Evolutionary conservation across 2,797 vertebrate genomes (phyloP), one percentile per base, ranked within the genome.

Genomic region (Eospalax fontanierii): DNA sequence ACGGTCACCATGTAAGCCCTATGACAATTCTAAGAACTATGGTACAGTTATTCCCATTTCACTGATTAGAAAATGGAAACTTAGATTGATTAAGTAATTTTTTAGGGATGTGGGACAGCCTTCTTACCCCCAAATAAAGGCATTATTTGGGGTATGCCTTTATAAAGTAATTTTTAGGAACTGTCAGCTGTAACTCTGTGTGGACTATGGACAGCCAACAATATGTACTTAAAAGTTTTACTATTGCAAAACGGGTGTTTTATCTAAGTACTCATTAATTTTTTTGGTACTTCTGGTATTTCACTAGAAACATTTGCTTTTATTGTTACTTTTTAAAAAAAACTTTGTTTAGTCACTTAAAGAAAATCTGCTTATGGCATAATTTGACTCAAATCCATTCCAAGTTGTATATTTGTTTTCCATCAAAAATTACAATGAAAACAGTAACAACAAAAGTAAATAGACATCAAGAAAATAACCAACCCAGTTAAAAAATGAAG

Each of bases 401-500:
- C 99, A 99, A 99, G 99, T 99, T 99, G 99, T 99, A 99, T 99
- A 99, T 99, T 99, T 99, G 99, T 99, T 99, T 99, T 99, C 99
- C 99, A 99, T 99, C 99, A 99, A 98, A 99, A 99, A 99, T 98
- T 99, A 99, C 99, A 99, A 99, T 99, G n/a, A n/a, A n/a, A n/a
- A n/a, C n/a, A n/a, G n/a, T n/a, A n/a, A n/a, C n/a, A n/a, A n/a
- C n/a, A n/a, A n/a, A n/a, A n/a, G n/a, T n/a, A n/a, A n/a, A n/a
- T n/a, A n/a, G n/a, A n/a, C n/a, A n/a, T n/a, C n/a, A n/a, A n/a
- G n/a, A n/a, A n/a, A n/a, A n/a, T n/a, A n/a, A n/a, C n/a, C n/a
- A n/a, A n/a, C n/a, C n/a, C n/a, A n/a, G n/a, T n/a, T n/a, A n/a
- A n/a, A n/a, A n/a, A n/a, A n/a, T n/a, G n/a, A n/a, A n/a, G n/a